Evolutionary conservation across 2,888 invertebrate species (phyloP).

Genomic region (Phortica magna): DNA sequence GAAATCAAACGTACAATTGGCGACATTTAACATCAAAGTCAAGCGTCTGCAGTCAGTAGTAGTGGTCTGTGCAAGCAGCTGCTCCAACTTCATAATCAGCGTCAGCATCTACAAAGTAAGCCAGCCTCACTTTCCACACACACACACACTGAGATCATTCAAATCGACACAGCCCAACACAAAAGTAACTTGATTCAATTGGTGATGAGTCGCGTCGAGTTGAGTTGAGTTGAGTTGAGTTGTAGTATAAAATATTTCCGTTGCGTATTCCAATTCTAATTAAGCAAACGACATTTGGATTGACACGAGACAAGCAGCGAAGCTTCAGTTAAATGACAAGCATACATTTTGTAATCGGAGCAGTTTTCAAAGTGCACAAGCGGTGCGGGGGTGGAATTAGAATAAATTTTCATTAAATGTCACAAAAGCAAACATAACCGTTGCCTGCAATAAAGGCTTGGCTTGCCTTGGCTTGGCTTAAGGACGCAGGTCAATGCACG

Average conservation of each 20-base stretch:
- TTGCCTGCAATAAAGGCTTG: constrained; percentile 28
- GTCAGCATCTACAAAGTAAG: not conserved
- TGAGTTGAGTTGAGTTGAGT: constrained; percentile 22
- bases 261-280: constrained; percentile 61
- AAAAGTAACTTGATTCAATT: not conserved
- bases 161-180: not conserved
- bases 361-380: constrained; percentile 32
- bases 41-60: constrained; percentile 43
- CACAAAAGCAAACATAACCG: constrained; percentile 36
- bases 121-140: constrained; percentile 52
- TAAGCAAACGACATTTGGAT: constrained; percentile 70
- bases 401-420: constrained; percentile 74
- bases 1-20: constrained; percentile 64
- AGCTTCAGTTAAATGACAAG: constrained; percentile 36
- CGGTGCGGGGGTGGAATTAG: constrained; percentile 56
- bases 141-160: not conserved
- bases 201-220: constrained; percentile 19
- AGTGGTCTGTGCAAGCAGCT: not conserved
- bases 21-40: constrained; percentile 69
- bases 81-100: not conserved
- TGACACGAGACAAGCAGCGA: constrained; percentile 68
- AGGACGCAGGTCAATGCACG: constrained; percentile 52
- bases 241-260: constrained; percentile 65
- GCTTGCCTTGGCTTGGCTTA: constrained; percentile 36
- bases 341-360: constrained; percentile 51